phyloP scores from a whole-genome alignment of 2,797 vertebrate species.

The Mormyrus proboscirostris region DNA sequence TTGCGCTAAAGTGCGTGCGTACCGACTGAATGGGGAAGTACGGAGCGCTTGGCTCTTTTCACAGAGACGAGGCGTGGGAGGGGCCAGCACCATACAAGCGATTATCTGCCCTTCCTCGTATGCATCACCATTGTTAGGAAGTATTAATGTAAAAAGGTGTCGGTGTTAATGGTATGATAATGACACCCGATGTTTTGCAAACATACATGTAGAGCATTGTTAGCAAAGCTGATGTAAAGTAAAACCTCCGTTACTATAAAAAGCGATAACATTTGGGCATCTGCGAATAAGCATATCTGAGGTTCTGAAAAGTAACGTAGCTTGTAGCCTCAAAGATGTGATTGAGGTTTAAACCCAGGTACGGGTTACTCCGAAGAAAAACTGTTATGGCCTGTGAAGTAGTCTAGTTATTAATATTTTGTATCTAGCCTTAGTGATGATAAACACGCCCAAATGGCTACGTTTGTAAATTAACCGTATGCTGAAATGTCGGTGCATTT shows the following conservation, averaged over 20 bases:
- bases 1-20: not conserved
- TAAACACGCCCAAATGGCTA: not conserved
- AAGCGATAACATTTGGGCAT: not conserved
- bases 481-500: not conserved
- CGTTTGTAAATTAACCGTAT: not conserved
- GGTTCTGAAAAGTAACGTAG: not conserved
- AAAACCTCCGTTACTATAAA: not conserved
- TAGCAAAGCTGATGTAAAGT: not conserved
- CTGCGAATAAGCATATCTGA: not conserved
- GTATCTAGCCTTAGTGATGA: not conserved
- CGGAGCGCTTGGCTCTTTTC: slow-evolving; percentile 22
- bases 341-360: not conserved
- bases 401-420: not conserved
- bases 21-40: slow-evolving; percentile 18
- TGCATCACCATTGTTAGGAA: not conserved
- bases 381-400: not conserved
- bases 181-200: not conserved
- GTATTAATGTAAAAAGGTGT: not conserved
- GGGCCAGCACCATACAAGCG: not conserved
- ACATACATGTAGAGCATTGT: not conserved
- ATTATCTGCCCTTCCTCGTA: not conserved
- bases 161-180: not conserved
- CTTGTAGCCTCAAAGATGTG: not conserved
- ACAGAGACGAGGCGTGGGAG: slow-evolving; percentile 5
- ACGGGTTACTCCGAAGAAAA: not conserved